Evolutionary conservation across 1,140 invertebrate species (phyloP), one percentile per base, ranked within the genome.

Genomic region (Aphaenogaster rudis): DNA sequence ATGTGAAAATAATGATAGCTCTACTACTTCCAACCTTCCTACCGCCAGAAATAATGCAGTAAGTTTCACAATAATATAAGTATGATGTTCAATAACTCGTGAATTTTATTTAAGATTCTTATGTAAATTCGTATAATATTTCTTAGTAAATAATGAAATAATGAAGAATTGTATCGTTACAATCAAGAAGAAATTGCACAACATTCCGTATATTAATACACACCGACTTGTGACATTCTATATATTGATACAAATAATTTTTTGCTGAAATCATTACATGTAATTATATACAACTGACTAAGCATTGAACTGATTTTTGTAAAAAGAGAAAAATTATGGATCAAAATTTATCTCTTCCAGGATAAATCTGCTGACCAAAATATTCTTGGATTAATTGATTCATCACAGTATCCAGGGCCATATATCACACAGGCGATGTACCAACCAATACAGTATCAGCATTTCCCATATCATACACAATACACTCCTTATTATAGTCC

Each of bases 281-380:
- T 8, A 52, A 64, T 64, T 66, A 17, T 9, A 28, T 13, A 28
- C 63, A 61, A 57, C 11, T 48, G 1, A 61, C 13, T 61, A 13
- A 61, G 5, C 21, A 28, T 21, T 61, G 1, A 78, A 78, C 7
- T 79, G 0, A 64, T 8, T 50, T 78, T 48, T 48, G 21, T 74
- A 64, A 48, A 6, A 45, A 63, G 3, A 63, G 7, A 39, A 33
- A 54, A 69, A 69, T 54, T 39, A 7, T 28, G 11, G 28, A 39
- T 66, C 0, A 61, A 61, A 82, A 48, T 82, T 61, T 48, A n/a
- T 59, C 17, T 82, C 17, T 82, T 82, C 2, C 42, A 82, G 80
- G 15, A 59, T 50, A 45, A 61, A 50, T 1, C 21, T n/a, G 2
- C 5, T 54, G 77, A 64, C 0, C 28, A 50, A 36, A 50, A 79